A percentile compares a stretch with the other conserved stretches of the same genome.
phyloP scores from a whole-genome alignment of 2,888 invertebrate genomes.

The Drosophila tanythrix region DNA sequence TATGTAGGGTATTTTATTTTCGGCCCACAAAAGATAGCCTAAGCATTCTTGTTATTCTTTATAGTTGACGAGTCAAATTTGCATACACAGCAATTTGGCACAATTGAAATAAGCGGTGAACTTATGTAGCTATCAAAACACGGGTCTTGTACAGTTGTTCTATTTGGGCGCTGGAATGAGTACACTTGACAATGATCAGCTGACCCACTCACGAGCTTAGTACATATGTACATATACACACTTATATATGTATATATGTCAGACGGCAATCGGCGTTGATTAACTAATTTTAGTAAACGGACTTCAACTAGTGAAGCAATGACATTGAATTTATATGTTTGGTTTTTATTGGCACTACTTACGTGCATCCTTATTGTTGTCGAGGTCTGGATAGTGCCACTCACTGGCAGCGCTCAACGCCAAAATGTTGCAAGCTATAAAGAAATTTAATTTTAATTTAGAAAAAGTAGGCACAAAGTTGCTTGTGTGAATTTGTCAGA shows the following conservation, averaged over 20 bases:
- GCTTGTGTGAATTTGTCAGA: neutral
- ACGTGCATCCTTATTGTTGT: conserved; percentile 78
- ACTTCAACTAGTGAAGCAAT: conserved; percentile 42
- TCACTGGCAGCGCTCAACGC: conserved; percentile 55
- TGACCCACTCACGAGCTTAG: conserved; percentile 43
- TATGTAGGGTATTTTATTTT: neutral
- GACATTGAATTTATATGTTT: conserved; percentile 14
- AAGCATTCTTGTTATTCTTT: conserved; percentile 12
- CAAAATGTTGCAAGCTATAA: conserved; percentile 62
- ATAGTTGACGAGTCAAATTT: conserved; percentile 48
- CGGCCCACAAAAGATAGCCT: neutral
- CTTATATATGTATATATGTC: neutral
- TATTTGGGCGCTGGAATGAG: conserved; percentile 18
- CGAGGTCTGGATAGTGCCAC: conserved; percentile 83
- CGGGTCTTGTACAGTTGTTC: conserved; percentile 1
- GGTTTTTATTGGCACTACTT: conserved; percentile 60
- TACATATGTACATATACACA: conserved; percentile 1
- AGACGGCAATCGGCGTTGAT: conserved; percentile 55
- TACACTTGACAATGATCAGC: conserved; percentile 55
- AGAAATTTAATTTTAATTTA: conserved; percentile 4
- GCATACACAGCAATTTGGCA: conserved; percentile 70
- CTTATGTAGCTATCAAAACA: conserved; percentile 38
- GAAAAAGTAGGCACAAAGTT: neutral
- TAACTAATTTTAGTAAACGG: conserved; percentile 71
- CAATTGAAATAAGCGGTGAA: conserved; percentile 75